Conservation (phyloP, 2,888 invertebrate genomes). For the Sthenelais limicola region DNA sequence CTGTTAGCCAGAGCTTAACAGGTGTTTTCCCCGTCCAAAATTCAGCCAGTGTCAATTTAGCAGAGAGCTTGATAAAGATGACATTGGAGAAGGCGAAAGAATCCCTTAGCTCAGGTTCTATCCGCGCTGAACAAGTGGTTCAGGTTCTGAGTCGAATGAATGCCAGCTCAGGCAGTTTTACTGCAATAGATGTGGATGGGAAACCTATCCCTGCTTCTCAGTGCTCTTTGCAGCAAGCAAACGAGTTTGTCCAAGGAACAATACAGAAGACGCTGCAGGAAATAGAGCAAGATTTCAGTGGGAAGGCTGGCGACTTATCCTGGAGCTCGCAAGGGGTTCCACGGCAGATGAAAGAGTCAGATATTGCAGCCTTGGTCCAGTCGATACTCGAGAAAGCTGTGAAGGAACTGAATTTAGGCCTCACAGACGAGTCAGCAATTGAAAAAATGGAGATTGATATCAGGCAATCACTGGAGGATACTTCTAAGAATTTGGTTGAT, state of each 20-base stretch:
- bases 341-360: not conserved
- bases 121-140: conserved; percentile 6
- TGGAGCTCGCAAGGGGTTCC: not conserved
- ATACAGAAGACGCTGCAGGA: conserved; percentile 4
- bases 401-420: not conserved
- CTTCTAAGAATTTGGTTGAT: not conserved
- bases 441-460: not conserved
- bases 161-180: not conserved
- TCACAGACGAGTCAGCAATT: not conserved
- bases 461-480: not conserved
- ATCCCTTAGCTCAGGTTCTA: not conserved
- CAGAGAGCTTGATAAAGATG: not conserved
- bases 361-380: conserved; percentile 8
- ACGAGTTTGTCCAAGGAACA: not conserved
- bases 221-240: not conserved
- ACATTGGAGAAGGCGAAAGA: conserved; percentile 7
- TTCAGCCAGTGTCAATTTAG: not conserved
- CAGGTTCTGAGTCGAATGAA: conserved; percentile 1
- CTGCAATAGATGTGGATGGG: conserved; percentile 5
- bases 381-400: not conserved
- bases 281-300: not conserved
- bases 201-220: not conserved
- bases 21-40: not conserved
- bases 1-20: not conserved
- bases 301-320: not conserved